Evolutionary conservation across 2,888 invertebrate species (phyloP).

Genomic region (Mechanitis mazaeus): DNA sequence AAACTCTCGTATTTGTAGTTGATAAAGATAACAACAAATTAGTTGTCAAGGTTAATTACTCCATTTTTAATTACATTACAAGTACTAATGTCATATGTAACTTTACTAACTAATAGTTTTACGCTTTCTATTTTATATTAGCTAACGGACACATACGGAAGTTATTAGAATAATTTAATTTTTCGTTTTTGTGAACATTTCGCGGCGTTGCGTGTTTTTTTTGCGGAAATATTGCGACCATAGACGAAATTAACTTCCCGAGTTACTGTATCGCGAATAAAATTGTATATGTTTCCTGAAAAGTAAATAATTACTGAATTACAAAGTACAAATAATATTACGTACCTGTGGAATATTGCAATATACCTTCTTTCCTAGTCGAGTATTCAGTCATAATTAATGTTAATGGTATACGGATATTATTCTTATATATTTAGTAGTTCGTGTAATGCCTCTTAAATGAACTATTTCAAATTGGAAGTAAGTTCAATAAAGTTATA

Average conservation of each 20-base stretch:
- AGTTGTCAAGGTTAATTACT: too few relatives aligned
- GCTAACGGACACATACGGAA: constrained; percentile 50
- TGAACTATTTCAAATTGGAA: constrained; percentile 10
- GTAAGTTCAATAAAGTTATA: constrained; percentile 15
- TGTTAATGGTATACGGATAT: too few relatives aligned
- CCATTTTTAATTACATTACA: too few relatives aligned
- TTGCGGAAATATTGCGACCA: constrained; percentile 27
- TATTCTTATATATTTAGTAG: too few relatives aligned
- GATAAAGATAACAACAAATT: too few relatives aligned
- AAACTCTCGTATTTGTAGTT: too few relatives aligned
- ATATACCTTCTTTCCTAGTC: too few relatives aligned
- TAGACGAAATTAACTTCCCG: constrained; percentile 24
- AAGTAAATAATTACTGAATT: constrained; percentile 6
- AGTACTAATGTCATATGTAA: too few relatives aligned
- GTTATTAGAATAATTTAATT: constrained; percentile 33
- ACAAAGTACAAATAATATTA: too few relatives aligned
- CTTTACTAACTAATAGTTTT: constrained; percentile 10
- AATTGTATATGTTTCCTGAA: constrained; percentile 10
- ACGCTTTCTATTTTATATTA: constrained; percentile 36
- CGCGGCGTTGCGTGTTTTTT: constrained; percentile 28
- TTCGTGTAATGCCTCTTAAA: not conserved
- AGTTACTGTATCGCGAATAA: constrained; percentile 17
- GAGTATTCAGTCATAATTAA: too few relatives aligned
- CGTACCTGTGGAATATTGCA: not conserved
- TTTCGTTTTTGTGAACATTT: constrained; percentile 19